Base-by-base conservation (phyloP, 2,797 vertebrate genomes). In the Mallotus villosus region DNA sequence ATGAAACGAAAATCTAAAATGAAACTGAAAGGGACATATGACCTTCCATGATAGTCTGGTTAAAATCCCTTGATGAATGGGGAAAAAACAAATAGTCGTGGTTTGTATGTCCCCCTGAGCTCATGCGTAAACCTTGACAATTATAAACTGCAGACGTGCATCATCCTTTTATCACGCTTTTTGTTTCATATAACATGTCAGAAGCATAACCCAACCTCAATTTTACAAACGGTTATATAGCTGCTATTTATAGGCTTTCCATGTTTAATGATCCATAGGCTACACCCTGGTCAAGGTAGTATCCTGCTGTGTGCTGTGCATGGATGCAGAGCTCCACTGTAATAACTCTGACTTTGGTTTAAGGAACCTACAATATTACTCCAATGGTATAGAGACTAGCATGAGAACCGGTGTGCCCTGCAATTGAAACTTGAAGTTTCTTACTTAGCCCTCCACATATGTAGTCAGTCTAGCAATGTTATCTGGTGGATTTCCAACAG, bases 341-440 rank as follows among this genome's bases (percentile, higher is more conserved):
- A 57, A 78, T 75, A 61, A 32, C 60, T 58, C 46, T 19, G 64
- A 17, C 59, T 11, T 2, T 14, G 34, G 64, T 68, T 46, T 46
- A 11, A 46, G 41, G 9, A 46, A 14, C 41, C 9, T 46, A 46
- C 9, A 46, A 14, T 21, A 60, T 68, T 41, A 29, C 41, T 11
- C 66, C 74, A 62, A 21, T 73, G 25, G 41, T 51, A 25, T 17
- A 53, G 21, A 8, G 46, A 29, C 64, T 59, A 14, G 71, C 25
- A 4, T 21, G 17, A 37, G 16, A 21, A 9, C 21, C 51, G 72
- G 74, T 21, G 6, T 22, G 0, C 9, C n/a, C 64, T 1, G 62
- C 71, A 68, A 85, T 85, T 77, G 78, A 74, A 82, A 46, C 41
- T 14, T 7, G 2, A 41, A 41, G 37, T 11, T 12, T 46, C 41